Base-by-base conservation (phyloP, 2,888 invertebrate genomes). In the Chaitophorus viminalis region DNA sequence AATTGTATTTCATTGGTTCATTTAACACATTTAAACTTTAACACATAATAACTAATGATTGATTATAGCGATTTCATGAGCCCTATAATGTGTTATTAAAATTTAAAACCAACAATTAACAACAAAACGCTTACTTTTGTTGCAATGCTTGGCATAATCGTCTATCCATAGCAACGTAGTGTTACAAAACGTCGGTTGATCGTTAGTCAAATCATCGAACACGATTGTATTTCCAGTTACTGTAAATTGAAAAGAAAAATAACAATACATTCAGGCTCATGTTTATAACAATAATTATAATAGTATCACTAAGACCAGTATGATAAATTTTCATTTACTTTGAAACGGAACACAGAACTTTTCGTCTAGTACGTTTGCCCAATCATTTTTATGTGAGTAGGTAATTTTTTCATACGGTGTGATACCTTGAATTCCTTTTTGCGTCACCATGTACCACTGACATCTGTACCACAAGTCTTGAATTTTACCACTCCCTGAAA, bases 401-500 rank as follows among this genome's bases (percentile, higher is more conserved):
- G 90, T 90, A 29, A 91, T 89, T 90, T 92, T 91, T 90, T 93
- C 93, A 89, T 92, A 91, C 3, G 92, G 92, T 3, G 93, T 92
- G 90, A 93, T 93, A 3, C 93, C 93, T 39, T 91, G 90, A 33
- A 93, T 92, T 4, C 93, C 93, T 90, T 92, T 92, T 90, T 92
- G 92, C 0, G 92, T 92, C 8, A 93, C 91, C 90, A 93, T 92
- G 89, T 91, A 93, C 93, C 93, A 93, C 72, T 92, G 92, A 81
- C 93, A 93, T 39, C 93, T 91, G 90, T 93, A 93, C 89, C 92
- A 92, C 11, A 93, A 90, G 89, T 93, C 93, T 90, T 93, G 93
- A 83, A 93, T 92, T 91, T 92, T 91, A 70, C 92, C 92, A 89
- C 93, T 93, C 0, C 91, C 90, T 90, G 81, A 68, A 89, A 33